Evolutionary conservation across 2,113 vertebrate genomes (phyloP).

Genomic region (Nymphicus hollandicus): DNA sequence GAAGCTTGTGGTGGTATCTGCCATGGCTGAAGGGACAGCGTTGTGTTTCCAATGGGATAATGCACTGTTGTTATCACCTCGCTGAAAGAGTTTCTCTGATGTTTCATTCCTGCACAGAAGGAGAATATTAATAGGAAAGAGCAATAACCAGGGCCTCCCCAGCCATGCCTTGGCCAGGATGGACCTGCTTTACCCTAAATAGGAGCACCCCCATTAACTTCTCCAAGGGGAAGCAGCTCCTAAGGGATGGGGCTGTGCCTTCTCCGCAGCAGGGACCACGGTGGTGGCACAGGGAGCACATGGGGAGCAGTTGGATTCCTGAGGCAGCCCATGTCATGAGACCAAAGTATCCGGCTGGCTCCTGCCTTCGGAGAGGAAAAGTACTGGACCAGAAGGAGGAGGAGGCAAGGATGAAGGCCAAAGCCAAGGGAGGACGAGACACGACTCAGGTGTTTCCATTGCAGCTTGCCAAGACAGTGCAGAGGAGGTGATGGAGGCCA

Average conservation of each 20-base stretch:
- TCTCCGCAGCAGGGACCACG: accelerated
- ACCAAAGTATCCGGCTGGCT: neutral
- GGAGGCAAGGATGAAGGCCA: neutral
- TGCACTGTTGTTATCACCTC: accelerated
- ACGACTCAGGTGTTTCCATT: neutral
- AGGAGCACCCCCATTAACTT: neutral
- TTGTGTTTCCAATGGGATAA: neutral
- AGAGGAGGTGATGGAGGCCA: neutral
- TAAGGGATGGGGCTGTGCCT: neutral
- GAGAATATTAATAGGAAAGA: neutral
- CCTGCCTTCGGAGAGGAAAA: neutral
- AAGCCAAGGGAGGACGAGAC: neutral
- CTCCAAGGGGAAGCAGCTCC: neutral
- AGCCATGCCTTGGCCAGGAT: no score
- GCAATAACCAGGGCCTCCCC: neutral
- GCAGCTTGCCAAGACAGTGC: neutral
- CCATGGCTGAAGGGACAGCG: neutral
- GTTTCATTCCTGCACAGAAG: neutral
- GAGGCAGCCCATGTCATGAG: neutral
- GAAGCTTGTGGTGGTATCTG: neutral
- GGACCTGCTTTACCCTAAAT: neutral
- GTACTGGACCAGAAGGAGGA: neutral
- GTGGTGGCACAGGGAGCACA: neutral
- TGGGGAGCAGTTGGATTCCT: neutral
- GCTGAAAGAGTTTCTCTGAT: neutral